Percentiles rank a stretch among this genome's conserved stretches.
These are phyloP conservation scores for Lepidurus packardi DNA, from an alignment of 1,140 invertebrate species.

Conservation along the genomic window DNA sequence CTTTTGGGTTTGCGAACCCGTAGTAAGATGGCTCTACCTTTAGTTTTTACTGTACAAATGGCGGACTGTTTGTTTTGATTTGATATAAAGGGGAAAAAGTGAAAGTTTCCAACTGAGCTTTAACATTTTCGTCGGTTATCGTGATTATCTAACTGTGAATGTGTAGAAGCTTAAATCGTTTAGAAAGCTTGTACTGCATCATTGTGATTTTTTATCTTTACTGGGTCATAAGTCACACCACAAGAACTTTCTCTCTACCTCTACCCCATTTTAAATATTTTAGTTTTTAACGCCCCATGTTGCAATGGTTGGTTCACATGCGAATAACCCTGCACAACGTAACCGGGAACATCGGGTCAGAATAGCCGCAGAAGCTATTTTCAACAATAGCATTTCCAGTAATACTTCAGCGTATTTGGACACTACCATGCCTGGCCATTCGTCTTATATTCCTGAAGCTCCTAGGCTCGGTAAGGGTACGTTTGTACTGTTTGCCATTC, in stretches of 20 bases:
- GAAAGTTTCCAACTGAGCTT: background rate
- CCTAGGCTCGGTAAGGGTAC: background rate
- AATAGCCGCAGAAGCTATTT: background rate
- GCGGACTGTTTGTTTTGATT: constrained; percentile 15
- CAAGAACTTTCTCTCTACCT: no score
- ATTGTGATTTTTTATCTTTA: no score
- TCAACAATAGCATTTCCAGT: constrained; percentile 5
- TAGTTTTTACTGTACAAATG: background rate
- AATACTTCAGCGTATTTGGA: constrained; percentile 1
- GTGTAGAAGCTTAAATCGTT: no score
- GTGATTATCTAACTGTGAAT: no score
- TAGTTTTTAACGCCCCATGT: no score
- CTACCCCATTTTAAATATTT: no score
- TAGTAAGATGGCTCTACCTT: background rate
- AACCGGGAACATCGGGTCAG: background rate
- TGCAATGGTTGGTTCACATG: background rate
- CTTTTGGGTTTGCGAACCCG: background rate
- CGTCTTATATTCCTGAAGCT: background rate
- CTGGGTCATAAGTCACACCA: no score
- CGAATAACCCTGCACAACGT: background rate
- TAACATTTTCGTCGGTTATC: no score
- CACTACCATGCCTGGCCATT: background rate
- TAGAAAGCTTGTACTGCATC: no score
- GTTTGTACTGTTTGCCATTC: background rate
- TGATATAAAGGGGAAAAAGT: background rate